Base-by-base conservation (phyloP, 2,797 vertebrate genomes). In the Miichthys miiuy region DNA sequence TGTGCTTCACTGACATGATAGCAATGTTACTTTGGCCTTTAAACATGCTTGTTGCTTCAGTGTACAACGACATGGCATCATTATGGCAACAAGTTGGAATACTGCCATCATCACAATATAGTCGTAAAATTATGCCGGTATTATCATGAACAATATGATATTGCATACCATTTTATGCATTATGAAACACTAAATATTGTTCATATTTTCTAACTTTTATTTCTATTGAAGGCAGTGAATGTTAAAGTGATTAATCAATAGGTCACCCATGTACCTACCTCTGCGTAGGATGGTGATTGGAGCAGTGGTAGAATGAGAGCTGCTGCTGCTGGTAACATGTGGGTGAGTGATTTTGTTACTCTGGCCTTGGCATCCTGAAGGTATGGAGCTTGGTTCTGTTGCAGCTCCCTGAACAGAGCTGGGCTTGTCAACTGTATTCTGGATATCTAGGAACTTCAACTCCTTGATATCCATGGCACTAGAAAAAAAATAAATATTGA, bases 381-480 rank as follows among this genome's bases (percentile, higher is more conserved):
- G 77, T 38, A 16, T 20, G 17, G 21, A 6, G 51, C 57, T 42
- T 47, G 75, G 23, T 42, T 86, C 71, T 60, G 78, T 34, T 74
- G 73, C 17, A 47, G 54, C 50, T 21, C 48, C 71, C 74, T 84
- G 79, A 11, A 6, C 68, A 60, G 63, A 73, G 52, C 56, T n/a
- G 42, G 51, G 52, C 76, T 85, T 83, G 23, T 44, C 75, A 47
- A 87, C 88, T 56, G 92, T 85, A 0, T 71, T 88, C 23, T 95
- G 95, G 68, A 98, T 96, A 84, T 97, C 95, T 87, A 98, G 78
- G 57, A 98, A 97, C 94, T 98, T 98, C 81, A 98, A 87, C 82
- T 98, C 97, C 25, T 95, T 97, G 78, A 98, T 98, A 91, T 98
- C 97, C 89, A 96, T 96, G 72, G 97, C 96, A 94, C 97, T 98